Evolutionary conservation across 2,113 vertebrate species (phyloP), one percentile per base, ranked within the genome.

Genomic region (Apteryx mantelli): DNA sequence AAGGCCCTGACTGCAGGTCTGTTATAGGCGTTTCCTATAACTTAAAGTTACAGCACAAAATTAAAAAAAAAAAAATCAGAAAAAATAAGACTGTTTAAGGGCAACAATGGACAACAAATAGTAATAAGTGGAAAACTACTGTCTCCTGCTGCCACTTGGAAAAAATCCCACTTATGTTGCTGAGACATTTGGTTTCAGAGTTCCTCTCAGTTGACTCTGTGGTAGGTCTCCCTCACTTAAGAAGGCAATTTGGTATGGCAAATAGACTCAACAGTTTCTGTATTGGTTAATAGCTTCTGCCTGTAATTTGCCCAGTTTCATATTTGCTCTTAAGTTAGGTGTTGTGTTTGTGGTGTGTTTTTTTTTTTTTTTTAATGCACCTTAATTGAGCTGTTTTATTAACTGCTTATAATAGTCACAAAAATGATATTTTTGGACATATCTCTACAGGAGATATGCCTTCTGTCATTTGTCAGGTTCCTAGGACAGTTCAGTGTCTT

Each of bases 341-440:
- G 4, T 17, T 25, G 14, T 55, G 53, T 11, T 52, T 10, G 42
- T 42, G 36, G 1, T 13, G 44, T 73, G 28, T 52, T 12, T 12
- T 91, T 60, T 71, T 32, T 32, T 52, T 12, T 12, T 91, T 60
- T 71, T 69, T 19, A 15, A 36, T 36, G 18, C 46, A 60, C 24
- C 20, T 12, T 79, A 36, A 70, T 13, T 46, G 1, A 11, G 9
- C 13, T 26, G 14, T 38, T 7, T 14, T 77, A 11, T 2, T 44
- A 78, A n/a, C 8, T 48, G 34, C 15, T 44, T 40, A 1, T 65
- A 64, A 2, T 6, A 7, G 9, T 64, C 38, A 55, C 4, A 34
- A 7, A 56, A 8, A 2, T 8, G 36, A 76, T 42, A 0, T 21
- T 1, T 60, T 32, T 61, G 65, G 58, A 52, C 11, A 4, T n/a